Evolutionary conservation across 2,797 vertebrate species (phyloP).

Genomic region (Sarcophilus harrisii): DNA sequence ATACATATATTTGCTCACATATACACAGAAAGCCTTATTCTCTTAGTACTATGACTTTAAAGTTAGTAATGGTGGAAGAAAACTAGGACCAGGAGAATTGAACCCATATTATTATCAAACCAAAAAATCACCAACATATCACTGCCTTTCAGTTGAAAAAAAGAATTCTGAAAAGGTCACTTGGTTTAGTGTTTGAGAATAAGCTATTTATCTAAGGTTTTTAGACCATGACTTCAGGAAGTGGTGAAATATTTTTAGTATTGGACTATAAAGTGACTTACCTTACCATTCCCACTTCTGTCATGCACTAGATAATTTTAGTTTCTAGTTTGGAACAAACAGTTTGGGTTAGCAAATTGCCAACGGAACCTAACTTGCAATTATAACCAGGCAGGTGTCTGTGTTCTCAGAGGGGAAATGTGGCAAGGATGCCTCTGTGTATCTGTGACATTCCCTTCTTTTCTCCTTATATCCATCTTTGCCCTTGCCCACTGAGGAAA

Average conservation of each 20-base stretch:
- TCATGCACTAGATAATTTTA: conserved; percentile 58
- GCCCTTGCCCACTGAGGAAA: not conserved
- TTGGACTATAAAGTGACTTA: conserved; percentile 40
- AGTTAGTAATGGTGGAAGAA: not conserved
- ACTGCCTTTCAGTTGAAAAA: conserved; percentile 30
- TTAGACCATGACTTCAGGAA: conserved; percentile 11
- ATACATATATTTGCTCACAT: not conserved
- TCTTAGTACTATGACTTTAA: conserved; percentile 20
- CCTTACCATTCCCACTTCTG: conserved; percentile 35
- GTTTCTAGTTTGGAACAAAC: conserved; percentile 54
- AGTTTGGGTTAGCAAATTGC: conserved; percentile 62
- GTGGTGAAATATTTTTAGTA: conserved; percentile 28
- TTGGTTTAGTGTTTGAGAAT: conserved; percentile 24
- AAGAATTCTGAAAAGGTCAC: not conserved
- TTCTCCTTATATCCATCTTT: not conserved
- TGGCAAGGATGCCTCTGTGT: conserved; percentile 23
- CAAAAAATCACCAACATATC: not conserved
- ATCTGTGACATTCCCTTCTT: not conserved
- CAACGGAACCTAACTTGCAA: conserved; percentile 44
- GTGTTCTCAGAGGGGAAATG: conserved; percentile 48
- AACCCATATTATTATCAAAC: conserved; percentile 4
- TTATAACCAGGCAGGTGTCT: conserved; percentile 54
- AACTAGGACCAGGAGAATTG: not conserved
- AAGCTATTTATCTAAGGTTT: not conserved
- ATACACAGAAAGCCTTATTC: not conserved